Conservation (phyloP, 2,888 invertebrate genomes). For the Platycnemis pennipes region DNA sequence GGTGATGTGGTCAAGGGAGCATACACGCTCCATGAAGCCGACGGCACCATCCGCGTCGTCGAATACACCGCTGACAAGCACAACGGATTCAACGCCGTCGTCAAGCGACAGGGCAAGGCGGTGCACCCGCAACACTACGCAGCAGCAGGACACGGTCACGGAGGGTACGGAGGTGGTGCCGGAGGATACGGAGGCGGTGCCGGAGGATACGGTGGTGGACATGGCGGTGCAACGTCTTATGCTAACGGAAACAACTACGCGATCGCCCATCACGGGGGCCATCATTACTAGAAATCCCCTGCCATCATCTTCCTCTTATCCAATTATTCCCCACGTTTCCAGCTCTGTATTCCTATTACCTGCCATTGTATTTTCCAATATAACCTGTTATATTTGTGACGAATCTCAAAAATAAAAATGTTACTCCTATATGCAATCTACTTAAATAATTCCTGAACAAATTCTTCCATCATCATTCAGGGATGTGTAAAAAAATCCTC, state of each 20-base stretch:
- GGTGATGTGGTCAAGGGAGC: conserved; percentile 88
- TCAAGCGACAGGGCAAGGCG: conserved; percentile 76
- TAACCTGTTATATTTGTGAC: neutral
- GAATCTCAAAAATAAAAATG: neutral
- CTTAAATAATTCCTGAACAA: too few species aligned
- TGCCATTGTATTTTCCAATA: neutral
- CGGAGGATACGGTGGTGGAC: neutral
- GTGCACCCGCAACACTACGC: neutral
- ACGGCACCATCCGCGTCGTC: conserved; percentile 83
- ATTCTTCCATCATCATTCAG: too few species aligned
- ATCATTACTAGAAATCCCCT: neutral
- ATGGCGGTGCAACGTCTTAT: conserved; percentile 9
- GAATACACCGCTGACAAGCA: conserved; percentile 82
- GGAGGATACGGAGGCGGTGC: neutral
- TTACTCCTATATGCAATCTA: too few species aligned
- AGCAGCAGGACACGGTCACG: neutral
- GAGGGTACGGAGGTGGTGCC: neutral
- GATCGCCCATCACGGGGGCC: conserved; percentile 22
- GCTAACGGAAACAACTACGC: conserved; percentile 34
- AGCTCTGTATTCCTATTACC: neutral
- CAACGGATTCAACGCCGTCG: conserved; percentile 82
- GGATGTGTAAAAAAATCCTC: too few species aligned
- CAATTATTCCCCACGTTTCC: neutral
- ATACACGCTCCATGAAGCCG: conserved; percentile 84
- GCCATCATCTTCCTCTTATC: neutral